Base-by-base conservation (phyloP, 2,113 vertebrate species). In the Steatornis caripensis region DNA sequence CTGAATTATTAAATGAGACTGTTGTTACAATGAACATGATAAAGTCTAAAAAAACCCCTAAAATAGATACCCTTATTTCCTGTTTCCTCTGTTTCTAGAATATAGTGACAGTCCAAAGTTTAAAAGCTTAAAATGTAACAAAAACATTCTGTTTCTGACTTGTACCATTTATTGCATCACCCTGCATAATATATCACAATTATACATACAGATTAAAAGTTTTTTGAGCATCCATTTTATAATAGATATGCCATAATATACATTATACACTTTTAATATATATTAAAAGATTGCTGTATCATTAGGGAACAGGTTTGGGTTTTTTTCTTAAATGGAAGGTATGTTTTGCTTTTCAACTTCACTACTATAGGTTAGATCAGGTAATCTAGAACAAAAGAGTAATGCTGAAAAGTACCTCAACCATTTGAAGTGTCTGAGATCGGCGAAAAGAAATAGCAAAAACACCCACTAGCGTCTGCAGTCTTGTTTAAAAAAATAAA, bases 341-440 rank as follows among this genome's bases (percentile, higher is more conserved):
- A 49, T 1, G 4, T 14, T 89, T 88, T 80, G 58, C 2, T 3
- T 65, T 81, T 53, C 34, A 70, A 39, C 6, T 39, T 89, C 71
- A 61, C 37, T 54, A 48, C 17, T 55, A 65, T 36, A 54, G 21
- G 11, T 60, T 88, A 97, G 27, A 93, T 23, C 16, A 65, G 14
- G 49, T 76, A 64, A 90, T 41, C 75, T 36, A 96, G 46, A 95
- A 72, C 53, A 81, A 95, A 84, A 96, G 36, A 74, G 70, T 22
- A 96, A 91, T 10, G n/a, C 87, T 92, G 26, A 94, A 84, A 95
- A 95, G 72, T 95, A 97, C 93, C 97, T 97, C 89, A 89, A 93
- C 77, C 84, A 90, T 75, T 93, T 92, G 92, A 96, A 95, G 86
- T 48, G 75, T 66, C 79, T 71, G 86, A 91, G 61, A 78, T 48